Evolutionary conservation across 1,140 invertebrate genomes (phyloP).

Genomic region (Mylabris phalerata): DNA sequence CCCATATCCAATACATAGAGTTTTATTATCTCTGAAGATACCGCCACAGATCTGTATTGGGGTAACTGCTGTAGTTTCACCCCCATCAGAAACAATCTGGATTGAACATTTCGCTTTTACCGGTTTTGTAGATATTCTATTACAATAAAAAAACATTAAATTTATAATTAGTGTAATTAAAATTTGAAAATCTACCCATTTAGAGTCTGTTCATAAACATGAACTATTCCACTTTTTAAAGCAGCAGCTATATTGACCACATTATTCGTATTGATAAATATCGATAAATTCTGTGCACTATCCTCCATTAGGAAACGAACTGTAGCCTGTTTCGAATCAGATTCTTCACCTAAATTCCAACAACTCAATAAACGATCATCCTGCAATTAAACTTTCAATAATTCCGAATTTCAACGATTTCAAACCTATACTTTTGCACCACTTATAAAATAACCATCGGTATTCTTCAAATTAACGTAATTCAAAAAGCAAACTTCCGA

Average conservation of each 20-base stretch:
- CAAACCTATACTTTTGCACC: conserved; percentile 43
- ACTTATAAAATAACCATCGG: conserved; percentile 53
- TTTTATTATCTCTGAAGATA: conserved; percentile 43
- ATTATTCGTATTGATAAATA: conserved; percentile 43
- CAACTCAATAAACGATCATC: conserved; percentile 53
- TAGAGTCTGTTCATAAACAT: conserved; percentile 67
- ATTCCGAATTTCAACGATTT: background rate
- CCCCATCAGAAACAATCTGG: conserved; percentile 55
- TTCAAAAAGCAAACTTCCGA: conserved; percentile 53
- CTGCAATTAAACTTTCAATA: conserved; percentile 19
- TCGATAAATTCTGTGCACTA: conserved; percentile 51
- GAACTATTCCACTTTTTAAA: conserved; percentile 65
- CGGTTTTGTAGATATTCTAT: conserved; percentile 55
- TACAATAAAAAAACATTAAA: conserved; percentile 12
- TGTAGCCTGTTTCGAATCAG: conserved; percentile 41
- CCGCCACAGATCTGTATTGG: conserved; percentile 50
- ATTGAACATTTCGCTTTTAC: conserved; percentile 64
- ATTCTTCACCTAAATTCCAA: conserved; percentile 50
- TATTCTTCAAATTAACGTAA: conserved; percentile 40
- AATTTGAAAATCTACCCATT: conserved; percentile 54
- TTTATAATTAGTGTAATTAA: background rate
- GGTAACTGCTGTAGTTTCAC: conserved; percentile 44
- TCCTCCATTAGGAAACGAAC: conserved; percentile 60
- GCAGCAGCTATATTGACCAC: conserved; percentile 54
- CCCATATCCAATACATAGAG: conserved; percentile 54